Conservation (phyloP, 2,797 vertebrate genomes). For the Lagorchestes hirsutus region DNA sequence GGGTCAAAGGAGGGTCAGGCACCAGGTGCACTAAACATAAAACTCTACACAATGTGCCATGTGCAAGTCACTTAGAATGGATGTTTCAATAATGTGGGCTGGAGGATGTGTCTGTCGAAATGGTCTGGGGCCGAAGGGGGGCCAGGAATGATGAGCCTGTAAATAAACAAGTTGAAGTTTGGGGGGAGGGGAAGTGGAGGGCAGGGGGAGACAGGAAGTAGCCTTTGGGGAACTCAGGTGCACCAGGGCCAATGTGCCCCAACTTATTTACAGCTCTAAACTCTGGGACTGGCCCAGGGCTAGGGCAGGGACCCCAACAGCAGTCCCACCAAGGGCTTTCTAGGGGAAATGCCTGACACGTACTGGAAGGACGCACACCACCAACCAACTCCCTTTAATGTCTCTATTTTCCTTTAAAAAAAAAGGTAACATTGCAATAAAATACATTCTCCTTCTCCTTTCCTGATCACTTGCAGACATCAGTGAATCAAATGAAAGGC, state of each 20-base stretch:
- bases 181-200: slow-evolving; percentile 25
- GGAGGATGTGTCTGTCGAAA: slow-evolving; percentile 42
- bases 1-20: slow-evolving; percentile 68
- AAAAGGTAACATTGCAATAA: slow-evolving; percentile 71
- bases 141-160: slow-evolving; percentile 56
- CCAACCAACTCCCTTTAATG: slow-evolving; percentile 5
- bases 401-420: slow-evolving; percentile 52
- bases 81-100: slow-evolving; percentile 12
- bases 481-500: slow-evolving; percentile 83
- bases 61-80: slow-evolving; percentile 71
- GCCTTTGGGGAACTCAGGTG: slow-evolving; percentile 46
- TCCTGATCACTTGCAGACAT: slow-evolving; percentile 83
- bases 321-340: background rate
- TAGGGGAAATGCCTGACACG: slow-evolving; percentile 18
- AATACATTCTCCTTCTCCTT: slow-evolving; percentile 82
- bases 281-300: background rate
- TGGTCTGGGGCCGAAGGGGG: slow-evolving; percentile 23
- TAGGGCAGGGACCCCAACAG: background rate
- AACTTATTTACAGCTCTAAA: background rate
- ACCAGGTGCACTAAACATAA: slow-evolving; percentile 76
- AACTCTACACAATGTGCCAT: slow-evolving; percentile 72
- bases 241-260: slow-evolving; percentile 15
- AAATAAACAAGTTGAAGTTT: background rate
- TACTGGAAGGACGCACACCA: background rate
- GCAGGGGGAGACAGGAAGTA: slow-evolving; percentile 1